Base-by-base conservation (phyloP, 64 coral and sea anemone genomes). In the Dendronephthya gigantea region DNA sequence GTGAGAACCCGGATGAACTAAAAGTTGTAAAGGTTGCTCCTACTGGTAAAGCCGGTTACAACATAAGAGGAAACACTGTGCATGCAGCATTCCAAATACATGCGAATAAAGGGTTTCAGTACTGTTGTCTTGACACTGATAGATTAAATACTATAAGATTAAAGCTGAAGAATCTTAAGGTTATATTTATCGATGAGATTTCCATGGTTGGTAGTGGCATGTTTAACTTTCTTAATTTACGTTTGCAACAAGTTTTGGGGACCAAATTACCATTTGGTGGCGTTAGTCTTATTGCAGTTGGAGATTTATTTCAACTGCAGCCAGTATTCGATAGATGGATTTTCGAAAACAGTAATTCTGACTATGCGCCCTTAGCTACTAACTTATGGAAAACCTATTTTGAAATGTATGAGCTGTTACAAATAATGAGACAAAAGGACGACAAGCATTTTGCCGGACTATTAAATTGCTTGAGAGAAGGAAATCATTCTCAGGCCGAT, bases 181-280 rank as follows among this genome's bases (percentile, higher is more conserved):
- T 86, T 22, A 1, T 82, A 81, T 86, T 82, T 85, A 90, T 90
- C 79, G 83, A 90, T 90, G 88, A 90, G 83, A 85, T 90, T 65
- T 90, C 49, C 14, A 86, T 90, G 89, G 74, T 86, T 1, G 89
- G 89, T 40, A 86, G 89, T 90, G 89, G 89, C 19, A 90, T 90
- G 89, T 90, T 90, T 83, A 90, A 90, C 50, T 90, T 90, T 49
- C 19, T 90, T 1, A 86, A n/a, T n/a, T n/a, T 82, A 68, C 43
- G 89, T 16, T 86, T 86, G 36, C 89, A 90, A 68, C 89, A 90
- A 86, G 86, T 90, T 35, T 85, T 90, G 48, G 70, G 89, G 15
- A 84, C 43, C 9, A 86, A 90, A 35, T 36, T 52, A 31, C 89
- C 88, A 70, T 90, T 90, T 90, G 88, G 88, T 45, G 83, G 83